A percentile compares a stretch with the other conserved stretches of the same genome.
phyloP scores from a whole-genome alignment of 2,888 invertebrate genomes.

The Quadroppia sp. region DNA sequence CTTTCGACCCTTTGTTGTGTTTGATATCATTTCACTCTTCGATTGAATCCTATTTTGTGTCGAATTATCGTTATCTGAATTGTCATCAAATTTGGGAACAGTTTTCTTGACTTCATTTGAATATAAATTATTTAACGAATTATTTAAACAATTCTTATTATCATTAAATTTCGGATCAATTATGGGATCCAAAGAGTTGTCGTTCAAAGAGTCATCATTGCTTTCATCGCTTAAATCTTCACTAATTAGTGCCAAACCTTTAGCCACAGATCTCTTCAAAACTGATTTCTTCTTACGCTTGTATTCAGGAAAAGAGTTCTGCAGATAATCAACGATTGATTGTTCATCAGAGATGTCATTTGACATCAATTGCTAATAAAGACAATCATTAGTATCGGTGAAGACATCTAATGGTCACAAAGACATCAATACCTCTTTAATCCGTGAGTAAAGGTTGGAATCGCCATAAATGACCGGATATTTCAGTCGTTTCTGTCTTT shows the following conservation, averaged over 20 bases:
- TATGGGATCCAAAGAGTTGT: constrained; percentile 35
- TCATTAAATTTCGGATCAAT: constrained; percentile 9
- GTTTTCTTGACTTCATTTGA: constrained; percentile 26
- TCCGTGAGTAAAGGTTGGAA: neutral
- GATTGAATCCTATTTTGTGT: neutral
- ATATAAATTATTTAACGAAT: constrained; percentile 51
- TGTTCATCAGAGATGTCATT: constrained; percentile 61
- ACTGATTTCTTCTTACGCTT: constrained; percentile 70
- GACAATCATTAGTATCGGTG: neutral
- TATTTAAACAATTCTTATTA: constrained; percentile 50
- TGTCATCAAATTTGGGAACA: neutral
- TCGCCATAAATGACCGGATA: constrained; percentile 2
- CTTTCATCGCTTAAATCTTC: constrained; percentile 28
- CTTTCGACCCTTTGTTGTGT: neutral
- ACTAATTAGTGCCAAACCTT: constrained; percentile 44
- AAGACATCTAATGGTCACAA: neutral
- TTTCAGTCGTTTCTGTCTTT: neutral
- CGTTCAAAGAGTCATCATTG: constrained; percentile 18
- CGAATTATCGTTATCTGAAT: neutral
- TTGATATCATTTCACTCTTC: no score
- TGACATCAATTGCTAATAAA: neutral
- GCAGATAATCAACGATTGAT: constrained; percentile 74
- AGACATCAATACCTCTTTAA: constrained; percentile 10
- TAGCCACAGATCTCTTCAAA: constrained; percentile 57
- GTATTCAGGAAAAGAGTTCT: constrained; percentile 72